These are phyloP conservation scores for Ochlodes sylvanus DNA, from an alignment of 2,888 invertebrate species.

Conservation along the genomic window DNA sequence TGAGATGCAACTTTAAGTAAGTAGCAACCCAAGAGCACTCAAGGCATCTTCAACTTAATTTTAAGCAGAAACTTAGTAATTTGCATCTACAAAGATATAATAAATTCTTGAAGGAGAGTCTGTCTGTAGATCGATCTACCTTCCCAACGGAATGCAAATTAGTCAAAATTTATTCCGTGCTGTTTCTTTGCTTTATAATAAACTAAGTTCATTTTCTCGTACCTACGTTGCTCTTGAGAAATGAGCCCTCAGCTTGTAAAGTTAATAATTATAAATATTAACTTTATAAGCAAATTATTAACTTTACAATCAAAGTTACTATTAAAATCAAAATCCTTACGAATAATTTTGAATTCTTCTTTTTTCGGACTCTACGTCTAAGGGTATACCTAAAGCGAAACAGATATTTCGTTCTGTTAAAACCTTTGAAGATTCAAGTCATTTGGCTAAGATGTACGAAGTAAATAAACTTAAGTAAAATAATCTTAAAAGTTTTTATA, in stretches of 20 bases:
- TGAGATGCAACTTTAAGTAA: constrained; percentile 13
- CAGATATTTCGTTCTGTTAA: too few relatives aligned
- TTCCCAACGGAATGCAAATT: constrained; percentile 35
- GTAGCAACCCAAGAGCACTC: constrained; percentile 22
- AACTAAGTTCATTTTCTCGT: constrained; percentile 13
- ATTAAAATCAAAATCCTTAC: too few relatives aligned
- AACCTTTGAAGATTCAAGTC: too few relatives aligned
- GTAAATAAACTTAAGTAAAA: too few relatives aligned
- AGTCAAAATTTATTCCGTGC: constrained; percentile 31
- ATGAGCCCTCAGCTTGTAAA: neutral
- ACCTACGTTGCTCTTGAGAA: neutral
- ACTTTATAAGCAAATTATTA: too few relatives aligned
- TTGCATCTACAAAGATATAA: constrained; percentile 36
- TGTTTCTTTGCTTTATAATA: constrained; percentile 27
- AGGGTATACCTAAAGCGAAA: too few relatives aligned
- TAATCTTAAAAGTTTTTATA: too few relatives aligned
- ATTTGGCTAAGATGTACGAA: too few relatives aligned
- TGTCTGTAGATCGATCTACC: constrained; percentile 32
- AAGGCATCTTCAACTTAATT: constrained; percentile 33
- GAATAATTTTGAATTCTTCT: too few relatives aligned
- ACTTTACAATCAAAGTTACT: too few relatives aligned
- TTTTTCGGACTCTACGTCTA: too few relatives aligned
- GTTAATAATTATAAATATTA: neutral
- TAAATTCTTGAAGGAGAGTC: constrained; percentile 32
- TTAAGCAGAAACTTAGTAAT: constrained; percentile 34